Percentiles rank a stretch among this genome's conserved stretches.
These are phyloP conservation scores for Muscicapa adusta DNA, from an alignment of 2,113 vertebrate species.

Conservation along the genomic window DNA sequence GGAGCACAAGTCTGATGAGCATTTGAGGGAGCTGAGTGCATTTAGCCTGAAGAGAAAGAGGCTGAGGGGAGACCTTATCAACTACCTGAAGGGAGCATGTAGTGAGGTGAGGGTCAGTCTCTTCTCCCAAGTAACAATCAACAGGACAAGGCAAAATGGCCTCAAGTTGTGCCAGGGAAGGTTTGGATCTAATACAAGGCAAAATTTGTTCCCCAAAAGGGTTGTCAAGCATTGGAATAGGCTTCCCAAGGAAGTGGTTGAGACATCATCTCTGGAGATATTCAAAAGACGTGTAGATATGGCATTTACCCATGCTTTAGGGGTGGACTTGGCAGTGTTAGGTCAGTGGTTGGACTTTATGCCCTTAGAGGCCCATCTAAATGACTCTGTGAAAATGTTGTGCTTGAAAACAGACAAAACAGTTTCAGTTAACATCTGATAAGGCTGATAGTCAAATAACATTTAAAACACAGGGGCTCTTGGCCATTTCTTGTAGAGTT, in stretches of 20 bases:
- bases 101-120: not conserved
- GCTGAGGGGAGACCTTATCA: not conserved
- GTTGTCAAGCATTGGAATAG: not conserved
- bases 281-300: not conserved
- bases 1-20: not conserved
- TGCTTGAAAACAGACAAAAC: not conserved
- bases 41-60: not conserved
- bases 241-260: not conserved
- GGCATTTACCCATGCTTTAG: not conserved
- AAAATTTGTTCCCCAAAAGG: not conserved
- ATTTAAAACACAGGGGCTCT: not conserved
- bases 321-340: not conserved
- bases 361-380: not conserved
- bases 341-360: not conserved
- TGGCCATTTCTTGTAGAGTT: not conserved
- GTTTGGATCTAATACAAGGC: not conserved
- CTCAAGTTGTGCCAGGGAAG: not conserved
- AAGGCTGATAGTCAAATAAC: not conserved
- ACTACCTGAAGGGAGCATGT: not conserved
- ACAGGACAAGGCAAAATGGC: not conserved
- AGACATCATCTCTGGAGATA: not conserved
- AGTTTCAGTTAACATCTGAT: not conserved
- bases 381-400: not conserved
- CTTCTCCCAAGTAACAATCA: not conserved
- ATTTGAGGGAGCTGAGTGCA: not conserved